Base-by-base conservation (phyloP, 64 coral and sea anemone species). In the Platygyra sinensis region DNA sequence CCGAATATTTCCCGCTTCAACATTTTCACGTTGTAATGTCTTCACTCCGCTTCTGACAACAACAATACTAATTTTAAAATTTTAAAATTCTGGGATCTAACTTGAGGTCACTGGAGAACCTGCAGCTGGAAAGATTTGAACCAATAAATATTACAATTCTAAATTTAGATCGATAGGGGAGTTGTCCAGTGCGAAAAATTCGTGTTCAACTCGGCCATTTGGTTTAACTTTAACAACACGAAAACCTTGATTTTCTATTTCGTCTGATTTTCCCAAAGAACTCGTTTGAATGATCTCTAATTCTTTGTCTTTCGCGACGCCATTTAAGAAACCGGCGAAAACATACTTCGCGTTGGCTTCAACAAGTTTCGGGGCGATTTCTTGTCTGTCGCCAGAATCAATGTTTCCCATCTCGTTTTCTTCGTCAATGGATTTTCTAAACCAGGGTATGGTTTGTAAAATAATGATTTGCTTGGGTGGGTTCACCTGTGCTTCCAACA, bases 401-500 rank as follows among this genome's bases (percentile, higher is more conserved):
- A 94, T 65, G 62, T 97, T 97, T 18, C 81, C 71, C 24, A 30
- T 61, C 24, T 87, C 60, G 57, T 88, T 86, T 0, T 82, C 39
- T 73, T 97, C 95, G 27, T 91, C 87, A 10, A 86, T 42, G 32
- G 62, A 82, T 65, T 72, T 91, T 24, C 87, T 80, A 77, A 96
- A 96, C 95, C 95, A 96, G 10, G 95, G 82, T 6, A 65, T 87
- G 30, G 80, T 88, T 90, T 97, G 95, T 12, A 97, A 25, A 25
- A 97, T 49, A 49, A 97, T 82, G 72, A 97, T 82, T 73, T 94
- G 87, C 31, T 94, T 88, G 11, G 95, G 95, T 17, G 95, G 95
- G 33, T 97, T 97, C 4, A 97, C 78, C 80, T 97, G 95, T 0
- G 95, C 91, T 50, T 97, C 91, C 5, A 97, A 80, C 29, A 97